These are phyloP conservation scores for Brachycybe producta DNA, from an alignment of 2,888 invertebrate species.

Conservation along the genomic window DNA sequence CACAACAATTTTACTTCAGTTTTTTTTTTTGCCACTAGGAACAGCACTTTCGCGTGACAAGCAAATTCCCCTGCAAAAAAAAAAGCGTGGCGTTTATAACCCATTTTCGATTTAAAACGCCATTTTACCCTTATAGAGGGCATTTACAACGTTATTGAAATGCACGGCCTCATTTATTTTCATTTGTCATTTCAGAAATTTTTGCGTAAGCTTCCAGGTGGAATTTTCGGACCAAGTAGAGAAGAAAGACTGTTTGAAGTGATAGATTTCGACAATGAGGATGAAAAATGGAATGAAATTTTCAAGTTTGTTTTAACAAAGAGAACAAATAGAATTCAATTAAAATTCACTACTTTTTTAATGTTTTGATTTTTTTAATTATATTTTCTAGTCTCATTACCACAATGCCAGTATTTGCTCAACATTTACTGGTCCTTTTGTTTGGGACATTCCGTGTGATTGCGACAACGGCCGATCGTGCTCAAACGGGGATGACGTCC, in stretches of 20 bases:
- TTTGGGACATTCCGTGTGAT: slow-evolving; percentile 96
- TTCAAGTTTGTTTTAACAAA: neutral
- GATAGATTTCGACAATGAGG: slow-evolving; percentile 64
- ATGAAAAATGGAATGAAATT: slow-evolving; percentile 79
- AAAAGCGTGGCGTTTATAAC: too few relatives aligned
- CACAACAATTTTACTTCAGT: too few relatives aligned
- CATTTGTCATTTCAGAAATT: slow-evolving; percentile 72
- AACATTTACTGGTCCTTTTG: slow-evolving; percentile 80
- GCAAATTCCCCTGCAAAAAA: too few relatives aligned
- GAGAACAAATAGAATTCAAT: neutral
- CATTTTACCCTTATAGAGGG: too few relatives aligned
- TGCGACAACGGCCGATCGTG: slow-evolving; percentile 78
- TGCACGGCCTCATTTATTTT: too few relatives aligned
- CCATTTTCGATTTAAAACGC: too few relatives aligned
- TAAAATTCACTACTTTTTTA: neutral
- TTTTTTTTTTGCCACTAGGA: too few relatives aligned
- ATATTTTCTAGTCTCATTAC: slow-evolving; percentile 80
- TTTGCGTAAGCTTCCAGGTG: slow-evolving; percentile 88
- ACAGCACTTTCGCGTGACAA: too few relatives aligned
- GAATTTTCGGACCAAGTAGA: slow-evolving; percentile 83
- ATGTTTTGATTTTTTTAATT: neutral
- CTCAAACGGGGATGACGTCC: slow-evolving; percentile 84
- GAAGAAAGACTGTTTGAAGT: slow-evolving; percentile 82
- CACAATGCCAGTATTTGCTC: slow-evolving; percentile 77
- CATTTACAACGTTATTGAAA: too few relatives aligned